Base-by-base conservation (phyloP, 2,797 vertebrate genomes). In the Luscinia luscinia region DNA sequence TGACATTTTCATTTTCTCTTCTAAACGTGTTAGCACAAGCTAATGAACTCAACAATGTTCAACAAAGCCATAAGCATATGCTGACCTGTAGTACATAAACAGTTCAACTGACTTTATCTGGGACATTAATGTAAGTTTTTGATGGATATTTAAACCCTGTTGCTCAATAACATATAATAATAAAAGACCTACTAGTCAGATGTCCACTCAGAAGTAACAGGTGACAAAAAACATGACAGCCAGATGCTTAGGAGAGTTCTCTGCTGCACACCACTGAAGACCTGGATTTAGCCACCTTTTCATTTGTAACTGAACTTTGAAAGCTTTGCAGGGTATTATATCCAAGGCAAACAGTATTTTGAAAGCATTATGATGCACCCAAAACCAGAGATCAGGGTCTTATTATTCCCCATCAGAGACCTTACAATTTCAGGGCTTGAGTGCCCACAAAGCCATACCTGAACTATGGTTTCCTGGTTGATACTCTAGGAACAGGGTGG, bases 1-100 rank as follows among this genome's bases (percentile, higher is more conserved):
- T 45, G 36, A 81, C 69, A 81, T 86, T 91, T 96, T 75, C 46
- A 88, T 93, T 87, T 84, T 91, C 90, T 85, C 32, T 79, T 75
- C 49, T 73, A 83, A 85, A 88, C 32, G n/a, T 72, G 51, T 92
- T 83, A 72, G 64, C 85, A 73, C 45, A 75, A 93, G 86, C 78
- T 64, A 90, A 91, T 70, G 43, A 90, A 77, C 83, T 75, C 75
- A 63, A 59, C 30, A 30, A 8, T 20, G 58, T 63, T 93, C 38
- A 85, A 86, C 77, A 78, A 87, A 95, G 30, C 61, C 92, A 64
- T 58, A 80, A 93, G 70, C 75, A 83, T 45, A 74, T 41, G 49
- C 61, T 87, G 91, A 89, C 68, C 79, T 62, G 46, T 34, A 77
- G 72, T 38, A 80, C n/a, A 48, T 13, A 67, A 73, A 83, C 49